Conservation (phyloP, 2,888 invertebrate species). For the Eucriotettix oculatus region DNA sequence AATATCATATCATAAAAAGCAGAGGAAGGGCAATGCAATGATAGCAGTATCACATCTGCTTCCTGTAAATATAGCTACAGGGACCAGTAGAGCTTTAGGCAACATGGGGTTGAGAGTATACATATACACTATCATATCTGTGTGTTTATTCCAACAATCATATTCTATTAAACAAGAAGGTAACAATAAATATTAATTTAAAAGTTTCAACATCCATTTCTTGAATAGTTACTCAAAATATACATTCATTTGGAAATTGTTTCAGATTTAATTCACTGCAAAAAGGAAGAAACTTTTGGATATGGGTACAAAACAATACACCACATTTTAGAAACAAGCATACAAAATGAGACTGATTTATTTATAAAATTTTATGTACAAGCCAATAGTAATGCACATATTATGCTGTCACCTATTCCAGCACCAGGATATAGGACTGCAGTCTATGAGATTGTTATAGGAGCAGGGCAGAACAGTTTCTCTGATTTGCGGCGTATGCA, state of each 20-base stretch:
- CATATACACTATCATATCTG: too few species aligned
- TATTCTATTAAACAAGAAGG: too few species aligned
- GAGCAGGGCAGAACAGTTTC: slow-evolving; percentile 54
- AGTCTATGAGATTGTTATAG: slow-evolving; percentile 53
- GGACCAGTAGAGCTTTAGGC: too few species aligned
- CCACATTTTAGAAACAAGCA: slow-evolving; percentile 2
- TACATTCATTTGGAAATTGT: background rate
- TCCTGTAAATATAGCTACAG: too few species aligned
- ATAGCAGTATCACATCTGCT: too few species aligned
- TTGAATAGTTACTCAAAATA: too few species aligned
- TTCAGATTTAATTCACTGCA: slow-evolving; percentile 2
- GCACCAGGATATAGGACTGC: slow-evolving; percentile 30
- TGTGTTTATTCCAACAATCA: too few species aligned
- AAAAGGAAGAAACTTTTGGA: slow-evolving; percentile 1
- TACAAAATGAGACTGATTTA: background rate
- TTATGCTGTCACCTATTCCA: slow-evolving; percentile 38
- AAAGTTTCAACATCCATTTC: too few species aligned
- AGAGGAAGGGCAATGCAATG: too few species aligned
- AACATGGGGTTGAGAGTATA: too few species aligned
- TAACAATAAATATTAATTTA: too few species aligned
- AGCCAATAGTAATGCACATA: slow-evolving; percentile 50
- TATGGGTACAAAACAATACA: slow-evolving; percentile 8
- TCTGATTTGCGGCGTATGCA: slow-evolving; percentile 45
- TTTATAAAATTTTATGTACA: slow-evolving; percentile 40
- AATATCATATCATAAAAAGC: too few species aligned